Evolutionary conservation across 92 coral and sea anemone species (phyloP).

Genomic region (Isaurus tuberculatus): DNA sequence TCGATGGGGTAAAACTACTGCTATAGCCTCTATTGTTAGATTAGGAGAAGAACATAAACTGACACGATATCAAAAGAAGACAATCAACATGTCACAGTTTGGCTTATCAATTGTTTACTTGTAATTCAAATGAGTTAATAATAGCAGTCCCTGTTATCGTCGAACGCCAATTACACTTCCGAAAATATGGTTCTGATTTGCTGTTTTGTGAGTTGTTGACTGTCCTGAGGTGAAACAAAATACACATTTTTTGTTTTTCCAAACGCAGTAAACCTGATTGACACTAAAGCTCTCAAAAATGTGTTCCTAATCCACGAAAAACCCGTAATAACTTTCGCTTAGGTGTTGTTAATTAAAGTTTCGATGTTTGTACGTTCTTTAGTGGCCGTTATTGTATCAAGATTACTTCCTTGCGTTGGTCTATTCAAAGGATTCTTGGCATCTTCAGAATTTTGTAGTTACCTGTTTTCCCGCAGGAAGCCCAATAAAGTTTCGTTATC

Average conservation of each 20-base stretch:
- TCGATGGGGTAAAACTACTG: conserved; percentile 4
- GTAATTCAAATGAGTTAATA: neutral
- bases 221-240: neutral
- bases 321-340: conserved; percentile 31
- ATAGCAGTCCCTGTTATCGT: neutral
- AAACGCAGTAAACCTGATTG: conserved; percentile 9
- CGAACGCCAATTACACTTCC: neutral
- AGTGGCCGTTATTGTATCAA: conserved; percentile 1
- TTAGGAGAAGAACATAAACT: conserved; percentile 15
- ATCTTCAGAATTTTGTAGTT: neutral
- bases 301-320: conserved; percentile 25
- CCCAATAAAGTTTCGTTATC: neutral
- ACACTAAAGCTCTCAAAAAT: conserved; percentile 25
- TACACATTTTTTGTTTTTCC: neutral
- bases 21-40: neutral
- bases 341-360: conserved; percentile 30
- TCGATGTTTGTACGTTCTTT: conserved; percentile 11
- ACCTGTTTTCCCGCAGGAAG: neutral
- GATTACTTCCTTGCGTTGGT: conserved; percentile 8
- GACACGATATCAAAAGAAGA: neutral
- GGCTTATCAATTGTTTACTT: neutral
- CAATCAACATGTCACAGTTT: neutral
- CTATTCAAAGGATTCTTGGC: neutral
- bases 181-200: neutral
- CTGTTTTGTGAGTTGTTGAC: neutral